Evolutionary conservation across 2,797 vertebrate species (phyloP), one percentile per base, ranked within the genome.

Genomic region (Etheostoma nigrum): DNA sequence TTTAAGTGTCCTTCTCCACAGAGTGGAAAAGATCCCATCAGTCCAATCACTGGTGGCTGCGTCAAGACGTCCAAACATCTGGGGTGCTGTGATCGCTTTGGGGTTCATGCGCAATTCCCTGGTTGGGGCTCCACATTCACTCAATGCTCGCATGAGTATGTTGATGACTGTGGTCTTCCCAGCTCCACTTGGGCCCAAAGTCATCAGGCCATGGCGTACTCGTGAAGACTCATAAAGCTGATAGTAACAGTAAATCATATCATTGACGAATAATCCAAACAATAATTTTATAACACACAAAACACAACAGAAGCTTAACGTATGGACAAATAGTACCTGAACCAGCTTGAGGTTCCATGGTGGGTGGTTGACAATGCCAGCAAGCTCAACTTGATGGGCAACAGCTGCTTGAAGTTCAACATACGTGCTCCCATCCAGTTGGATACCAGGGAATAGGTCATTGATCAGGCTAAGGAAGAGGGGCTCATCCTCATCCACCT

Each of bases 61-160:
- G 36, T 98, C 97, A 0, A 99, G 96, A 33, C 93, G 95, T 19
- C 97, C 97, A 60, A 99, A 99, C 97, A 99, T 99, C 86, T 98
- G 97, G 0, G 97, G 78, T 3, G 97, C 96, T 1, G 97, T 98
- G 73, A 99, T 97, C 30, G 97, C 97, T 93, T 98, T 99, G 13
- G 97, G 97, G 88, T 99, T 98, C 97, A 99, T 98, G 60, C 97
- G 95, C 97, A 99, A 96, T 93, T 98, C 97, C 77, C 95, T 95
- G 86, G 98, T 97, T 14, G 96, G 96, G 44, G 93, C 85, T 62
- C 96, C 96, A 86, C 96, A 97, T 49, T 96, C 97, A 66, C 95
- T 94, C 95, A 98, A 91, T 21, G 97, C 94, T 84, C 92, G 96
- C 97, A 97, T 97, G 58, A 98, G 89, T 40, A 94, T 95, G 70